Percentiles rank a stretch among this genome's conserved stretches.
These are phyloP conservation scores for Cenopis cana DNA, from an alignment of 2,888 invertebrate genomes.

Conservation along the genomic window DNA sequence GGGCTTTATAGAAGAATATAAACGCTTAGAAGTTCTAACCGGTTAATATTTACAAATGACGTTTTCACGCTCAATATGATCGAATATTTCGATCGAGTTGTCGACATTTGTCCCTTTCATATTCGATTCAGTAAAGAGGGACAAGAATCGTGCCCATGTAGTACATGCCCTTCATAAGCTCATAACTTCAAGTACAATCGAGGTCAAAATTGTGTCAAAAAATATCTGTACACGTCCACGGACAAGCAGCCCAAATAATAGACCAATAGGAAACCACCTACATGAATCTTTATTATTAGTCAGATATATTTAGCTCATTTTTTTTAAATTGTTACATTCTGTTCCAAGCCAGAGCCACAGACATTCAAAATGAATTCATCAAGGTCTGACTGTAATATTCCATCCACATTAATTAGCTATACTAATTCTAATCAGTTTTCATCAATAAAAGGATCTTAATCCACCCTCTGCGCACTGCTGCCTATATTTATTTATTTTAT, in stretches of 20 bases:
- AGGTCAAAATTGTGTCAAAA: not conserved
- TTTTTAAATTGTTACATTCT: not conserved
- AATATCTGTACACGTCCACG: not conserved
- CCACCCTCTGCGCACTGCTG: not conserved
- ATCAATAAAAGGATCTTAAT: not conserved
- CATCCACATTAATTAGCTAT: not conserved
- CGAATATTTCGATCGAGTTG: not conserved
- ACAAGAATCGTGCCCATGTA: not conserved
- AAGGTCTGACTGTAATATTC: not conserved
- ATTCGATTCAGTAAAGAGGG: not conserved
- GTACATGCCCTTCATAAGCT: not conserved
- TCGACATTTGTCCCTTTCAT: not conserved
- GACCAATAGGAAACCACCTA: too few species aligned
- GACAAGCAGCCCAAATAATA: too few species aligned
- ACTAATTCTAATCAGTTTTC: constrained; percentile 8
- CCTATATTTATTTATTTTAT: too few species aligned
- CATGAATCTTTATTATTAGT: too few species aligned
- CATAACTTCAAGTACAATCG: not conserved
- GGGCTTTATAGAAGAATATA: not conserved
- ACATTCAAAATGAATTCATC: not conserved
- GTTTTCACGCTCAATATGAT: not conserved
- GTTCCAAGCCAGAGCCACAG: not conserved
- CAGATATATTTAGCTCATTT: too few species aligned
- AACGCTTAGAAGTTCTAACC: not conserved
- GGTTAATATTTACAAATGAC: constrained; percentile 19